These are phyloP conservation scores for Leptopilina boulardi DNA, from an alignment of 1,140 invertebrate genomes.

Conservation along the genomic window DNA sequence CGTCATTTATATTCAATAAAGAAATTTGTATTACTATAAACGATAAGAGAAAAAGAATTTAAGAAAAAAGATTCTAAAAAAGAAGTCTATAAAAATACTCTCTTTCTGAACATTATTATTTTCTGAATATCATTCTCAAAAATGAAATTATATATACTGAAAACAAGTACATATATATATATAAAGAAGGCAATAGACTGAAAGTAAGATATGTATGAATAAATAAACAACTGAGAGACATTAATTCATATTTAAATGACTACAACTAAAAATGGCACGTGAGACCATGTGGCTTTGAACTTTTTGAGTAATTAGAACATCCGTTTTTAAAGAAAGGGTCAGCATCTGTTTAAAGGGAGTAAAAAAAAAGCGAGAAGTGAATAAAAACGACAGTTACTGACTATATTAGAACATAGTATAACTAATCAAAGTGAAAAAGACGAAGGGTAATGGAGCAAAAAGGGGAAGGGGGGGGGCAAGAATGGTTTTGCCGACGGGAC, in stretches of 20 bases:
- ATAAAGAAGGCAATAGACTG: neutral
- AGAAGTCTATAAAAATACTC: no score
- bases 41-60: no score
- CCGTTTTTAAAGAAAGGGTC: conserved; percentile 5
- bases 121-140: no score
- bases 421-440: conserved; percentile 27
- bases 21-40: no score
- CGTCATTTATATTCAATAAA: no score
- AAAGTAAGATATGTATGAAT: neutral
- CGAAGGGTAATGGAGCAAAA: conserved; percentile 22
- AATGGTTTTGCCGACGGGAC: conserved; percentile 12
- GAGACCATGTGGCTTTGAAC: neutral
- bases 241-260: conserved; percentile 27
- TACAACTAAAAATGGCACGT: neutral
- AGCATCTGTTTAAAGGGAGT: conserved; percentile 5
- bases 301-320: conserved; percentile 25
- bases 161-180: no score
- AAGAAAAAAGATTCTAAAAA: no score
- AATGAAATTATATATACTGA: no score
- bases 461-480: no score
- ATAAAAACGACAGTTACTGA: conserved; percentile 9
- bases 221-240: neutral
- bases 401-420: neutral
- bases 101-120: no score
- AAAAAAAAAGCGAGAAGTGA: neutral